Percentiles rank a stretch among this genome's conserved stretches.
Conservation (phyloP, 2,113 vertebrate genomes). For the Fregetta grallaria region DNA sequence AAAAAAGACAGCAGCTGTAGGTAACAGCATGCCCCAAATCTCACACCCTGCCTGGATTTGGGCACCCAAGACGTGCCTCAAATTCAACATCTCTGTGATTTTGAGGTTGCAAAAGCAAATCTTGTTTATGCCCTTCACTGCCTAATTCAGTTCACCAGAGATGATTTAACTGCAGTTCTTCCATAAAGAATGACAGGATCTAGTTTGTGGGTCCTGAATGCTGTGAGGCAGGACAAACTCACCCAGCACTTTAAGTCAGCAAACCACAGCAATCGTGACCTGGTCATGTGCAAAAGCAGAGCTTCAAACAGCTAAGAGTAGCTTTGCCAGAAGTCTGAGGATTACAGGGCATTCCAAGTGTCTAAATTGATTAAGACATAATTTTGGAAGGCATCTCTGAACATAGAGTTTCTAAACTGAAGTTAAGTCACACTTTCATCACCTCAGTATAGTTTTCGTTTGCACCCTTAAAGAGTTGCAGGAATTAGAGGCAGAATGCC, state of each 20-base stretch:
- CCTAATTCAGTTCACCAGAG: neutral
- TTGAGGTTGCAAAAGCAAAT: neutral
- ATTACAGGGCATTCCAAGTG: neutral
- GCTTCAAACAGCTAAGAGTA: neutral
- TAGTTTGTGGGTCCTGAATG: neutral
- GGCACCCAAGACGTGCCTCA: neutral
- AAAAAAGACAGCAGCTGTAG: neutral
- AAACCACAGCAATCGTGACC: fast-evolving
- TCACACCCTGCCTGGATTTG: neutral
- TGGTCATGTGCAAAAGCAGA: neutral
- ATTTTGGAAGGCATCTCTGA: neutral
- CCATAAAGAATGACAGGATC: neutral
- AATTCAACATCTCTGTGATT: neutral
- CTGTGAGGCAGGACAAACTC: neutral
- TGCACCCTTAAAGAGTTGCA: neutral
- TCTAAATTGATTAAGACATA: neutral
- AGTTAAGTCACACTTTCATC: neutral
- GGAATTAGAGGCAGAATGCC: neutral
- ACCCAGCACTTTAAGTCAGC: neutral
- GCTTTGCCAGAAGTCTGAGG: neutral
- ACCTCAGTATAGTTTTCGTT: neutral
- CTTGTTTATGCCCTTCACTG: neutral
- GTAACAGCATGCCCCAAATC: neutral
- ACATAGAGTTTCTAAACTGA: neutral
- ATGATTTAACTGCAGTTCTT: neutral